phyloP scores from a whole-genome alignment of 1,140 invertebrate species.

The Druon quercuslanigerum region DNA sequence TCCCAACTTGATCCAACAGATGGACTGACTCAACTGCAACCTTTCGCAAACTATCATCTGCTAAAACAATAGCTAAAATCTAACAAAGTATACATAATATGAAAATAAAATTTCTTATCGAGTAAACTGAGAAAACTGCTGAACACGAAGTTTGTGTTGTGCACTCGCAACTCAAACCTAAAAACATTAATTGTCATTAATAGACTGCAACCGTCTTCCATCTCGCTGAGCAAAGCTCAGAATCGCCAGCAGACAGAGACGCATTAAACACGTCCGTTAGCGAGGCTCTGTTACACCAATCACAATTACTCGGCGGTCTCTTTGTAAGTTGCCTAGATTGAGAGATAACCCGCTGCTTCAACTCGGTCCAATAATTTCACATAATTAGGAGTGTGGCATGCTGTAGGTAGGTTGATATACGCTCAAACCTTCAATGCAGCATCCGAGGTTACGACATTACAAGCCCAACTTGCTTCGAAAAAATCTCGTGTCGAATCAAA shows the following conservation, averaged over 20 bases:
- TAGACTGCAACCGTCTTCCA: constrained; percentile 8
- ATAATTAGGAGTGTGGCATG: constrained; percentile 23
- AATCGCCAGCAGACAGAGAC: constrained; percentile 3
- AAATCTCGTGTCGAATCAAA: constrained; percentile 5
- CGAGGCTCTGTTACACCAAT: constrained; percentile 28
- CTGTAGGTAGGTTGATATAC: constrained; percentile 22
- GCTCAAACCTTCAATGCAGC: background rate
- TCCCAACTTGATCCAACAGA: too few relatives aligned
- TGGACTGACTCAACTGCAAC: too few relatives aligned
- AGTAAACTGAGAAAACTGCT: too few relatives aligned
- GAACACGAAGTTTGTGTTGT: too few relatives aligned
- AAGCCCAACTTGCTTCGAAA: background rate
- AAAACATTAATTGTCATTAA: constrained; percentile 30
- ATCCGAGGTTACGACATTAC: background rate
- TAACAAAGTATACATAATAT: too few relatives aligned
- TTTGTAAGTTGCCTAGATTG: constrained; percentile 25
- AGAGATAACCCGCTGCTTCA: constrained; percentile 29
- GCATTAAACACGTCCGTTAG: constrained; percentile 13
- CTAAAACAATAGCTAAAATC: too few relatives aligned
- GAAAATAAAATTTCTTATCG: too few relatives aligned
- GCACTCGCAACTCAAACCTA: background rate
- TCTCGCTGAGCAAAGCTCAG: constrained; percentile 7
- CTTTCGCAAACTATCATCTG: too few relatives aligned
- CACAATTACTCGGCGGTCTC: constrained; percentile 23
- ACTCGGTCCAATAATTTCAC: constrained; percentile 18